Evolutionary conservation across 1,140 invertebrate genomes (phyloP).

Genomic region (Physella acuta): DNA sequence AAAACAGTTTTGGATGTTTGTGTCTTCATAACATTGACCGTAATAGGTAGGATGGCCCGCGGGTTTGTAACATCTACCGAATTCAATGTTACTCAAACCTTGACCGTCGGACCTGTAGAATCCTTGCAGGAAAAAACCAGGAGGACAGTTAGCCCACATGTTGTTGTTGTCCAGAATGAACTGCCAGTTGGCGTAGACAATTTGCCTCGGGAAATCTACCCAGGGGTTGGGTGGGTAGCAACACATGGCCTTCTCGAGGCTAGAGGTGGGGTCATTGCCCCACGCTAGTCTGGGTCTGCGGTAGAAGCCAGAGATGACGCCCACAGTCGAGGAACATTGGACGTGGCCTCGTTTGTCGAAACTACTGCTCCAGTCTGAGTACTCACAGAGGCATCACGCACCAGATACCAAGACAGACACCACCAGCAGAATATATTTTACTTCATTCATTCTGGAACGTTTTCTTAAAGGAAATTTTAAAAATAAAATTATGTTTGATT

Average conservation of each 20-base stretch:
- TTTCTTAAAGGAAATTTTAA: too few species aligned
- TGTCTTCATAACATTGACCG: background rate
- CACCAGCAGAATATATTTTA: too few species aligned
- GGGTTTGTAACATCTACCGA: background rate
- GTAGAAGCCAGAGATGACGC: too few species aligned
- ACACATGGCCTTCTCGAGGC: background rate
- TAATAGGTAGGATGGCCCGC: background rate
- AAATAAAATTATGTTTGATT: too few species aligned
- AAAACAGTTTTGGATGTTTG: background rate
- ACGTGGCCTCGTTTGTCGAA: too few species aligned
- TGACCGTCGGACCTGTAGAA: background rate
- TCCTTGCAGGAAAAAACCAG: slow-evolving; percentile 6
- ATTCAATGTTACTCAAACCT: background rate
- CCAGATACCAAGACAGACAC: too few species aligned
- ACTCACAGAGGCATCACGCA: too few species aligned
- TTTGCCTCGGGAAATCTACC: background rate
- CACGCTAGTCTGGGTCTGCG: too few species aligned
- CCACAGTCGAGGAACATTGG: too few species aligned
- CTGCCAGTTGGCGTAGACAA: background rate
- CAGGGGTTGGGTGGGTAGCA: background rate
- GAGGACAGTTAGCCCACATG: background rate
- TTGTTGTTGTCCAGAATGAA: background rate
- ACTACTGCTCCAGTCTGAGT: too few species aligned
- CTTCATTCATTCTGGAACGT: too few species aligned
- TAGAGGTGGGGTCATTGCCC: background rate